Percentiles rank a stretch among this genome's conserved stretches.
These are phyloP conservation scores for Sitobion miscanthi DNA, from an alignment of 1,140 invertebrate genomes.

Conservation along the genomic window DNA sequence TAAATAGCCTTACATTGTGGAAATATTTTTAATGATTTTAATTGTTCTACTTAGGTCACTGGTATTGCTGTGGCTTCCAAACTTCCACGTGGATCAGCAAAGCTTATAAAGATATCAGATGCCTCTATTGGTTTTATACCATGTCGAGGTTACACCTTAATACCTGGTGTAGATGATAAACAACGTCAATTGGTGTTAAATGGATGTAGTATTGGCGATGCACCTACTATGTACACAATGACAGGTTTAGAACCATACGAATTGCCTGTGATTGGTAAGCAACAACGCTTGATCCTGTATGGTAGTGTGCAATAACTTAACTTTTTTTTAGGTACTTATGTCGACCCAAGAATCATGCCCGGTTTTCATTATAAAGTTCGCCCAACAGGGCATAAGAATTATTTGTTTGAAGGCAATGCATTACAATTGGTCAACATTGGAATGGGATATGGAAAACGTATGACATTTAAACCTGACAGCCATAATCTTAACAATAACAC, in stretches of 20 bases:
- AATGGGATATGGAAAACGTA: constrained; percentile 77
- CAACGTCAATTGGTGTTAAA: constrained; percentile 69
- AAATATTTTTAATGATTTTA: background rate
- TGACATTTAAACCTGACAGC: constrained; percentile 74
- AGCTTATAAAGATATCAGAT: constrained; percentile 67
- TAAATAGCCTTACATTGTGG: background rate
- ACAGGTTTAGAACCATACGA: constrained; percentile 74
- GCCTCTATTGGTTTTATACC: constrained; percentile 68
- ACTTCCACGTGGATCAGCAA: constrained; percentile 63
- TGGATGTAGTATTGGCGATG: constrained; percentile 69
- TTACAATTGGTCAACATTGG: constrained; percentile 72
- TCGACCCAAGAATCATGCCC: constrained; percentile 75
- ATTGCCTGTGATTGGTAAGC: constrained; percentile 76
- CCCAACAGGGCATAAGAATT: constrained; percentile 67
- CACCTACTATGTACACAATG: constrained; percentile 73
- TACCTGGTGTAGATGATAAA: constrained; percentile 69
- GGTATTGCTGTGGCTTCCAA: constrained; percentile 57
- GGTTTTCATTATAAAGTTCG: constrained; percentile 77
- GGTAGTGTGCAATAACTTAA: background rate
- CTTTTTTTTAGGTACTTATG: constrained; percentile 70
- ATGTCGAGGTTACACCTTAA: constrained; percentile 68
- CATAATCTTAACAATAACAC: constrained; percentile 69
- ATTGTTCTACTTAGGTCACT: constrained; percentile 39
- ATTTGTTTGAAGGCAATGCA: constrained; percentile 72
- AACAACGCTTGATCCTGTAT: background rate